These are phyloP conservation scores for Prosapia bicincta DNA, from an alignment of 2,888 invertebrate genomes.

Conservation along the genomic window DNA sequence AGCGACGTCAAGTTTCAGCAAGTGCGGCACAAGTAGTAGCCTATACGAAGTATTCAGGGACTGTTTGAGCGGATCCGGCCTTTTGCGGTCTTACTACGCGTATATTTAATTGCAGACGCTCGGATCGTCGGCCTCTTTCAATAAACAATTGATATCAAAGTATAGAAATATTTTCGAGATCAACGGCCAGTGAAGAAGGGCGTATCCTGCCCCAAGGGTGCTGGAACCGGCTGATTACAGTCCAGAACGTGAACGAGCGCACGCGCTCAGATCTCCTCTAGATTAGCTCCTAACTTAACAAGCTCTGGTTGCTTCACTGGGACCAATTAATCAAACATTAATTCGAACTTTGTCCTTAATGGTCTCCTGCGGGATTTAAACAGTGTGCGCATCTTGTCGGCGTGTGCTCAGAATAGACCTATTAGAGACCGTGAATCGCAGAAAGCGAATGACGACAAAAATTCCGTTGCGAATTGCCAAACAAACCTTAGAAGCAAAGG, in stretches of 20 bases:
- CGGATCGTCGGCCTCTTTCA: not conserved
- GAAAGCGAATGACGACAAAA: too few species aligned
- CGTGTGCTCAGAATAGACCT: too few species aligned
- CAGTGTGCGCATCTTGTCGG: too few species aligned
- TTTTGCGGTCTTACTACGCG: too few species aligned
- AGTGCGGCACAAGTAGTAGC: too few species aligned
- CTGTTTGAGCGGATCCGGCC: too few species aligned
- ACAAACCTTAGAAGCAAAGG: too few species aligned
- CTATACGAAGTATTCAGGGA: too few species aligned
- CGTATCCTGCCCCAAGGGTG: not conserved
- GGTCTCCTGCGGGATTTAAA: not conserved
- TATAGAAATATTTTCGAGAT: not conserved
- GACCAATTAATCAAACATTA: not conserved
- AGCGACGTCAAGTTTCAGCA: too few species aligned
- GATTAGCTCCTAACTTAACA: not conserved
- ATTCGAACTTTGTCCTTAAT: not conserved
- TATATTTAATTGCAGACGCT: too few species aligned
- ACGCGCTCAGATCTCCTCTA: not conserved
- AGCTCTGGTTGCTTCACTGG: not conserved
- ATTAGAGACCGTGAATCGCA: too few species aligned
- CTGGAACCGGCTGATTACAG: not conserved
- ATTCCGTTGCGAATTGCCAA: too few species aligned
- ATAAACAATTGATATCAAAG: not conserved
- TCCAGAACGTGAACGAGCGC: not conserved
- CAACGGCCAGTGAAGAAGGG: not conserved